Conservation (phyloP, 2,113 vertebrate genomes). For the Tenebrosternarchus preto region DNA sequence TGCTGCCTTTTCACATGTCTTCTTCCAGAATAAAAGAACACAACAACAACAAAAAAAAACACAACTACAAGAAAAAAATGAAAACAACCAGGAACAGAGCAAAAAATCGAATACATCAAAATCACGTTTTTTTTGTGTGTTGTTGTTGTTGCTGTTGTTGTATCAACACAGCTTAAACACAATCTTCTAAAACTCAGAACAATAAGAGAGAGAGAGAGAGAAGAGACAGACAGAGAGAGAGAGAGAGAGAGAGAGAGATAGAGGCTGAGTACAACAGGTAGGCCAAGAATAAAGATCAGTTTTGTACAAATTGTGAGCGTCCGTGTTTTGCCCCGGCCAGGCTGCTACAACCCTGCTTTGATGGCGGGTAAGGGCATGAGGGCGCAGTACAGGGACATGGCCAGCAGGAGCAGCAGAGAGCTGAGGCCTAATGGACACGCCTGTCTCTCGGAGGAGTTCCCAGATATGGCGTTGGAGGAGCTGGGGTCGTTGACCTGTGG, state of each 20-base stretch:
- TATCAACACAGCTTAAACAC: constrained; percentile 62
- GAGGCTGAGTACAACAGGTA: constrained; percentile 61
- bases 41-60: constrained; percentile 7
- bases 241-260: constrained; percentile 48
- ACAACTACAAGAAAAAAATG: constrained; percentile 30
- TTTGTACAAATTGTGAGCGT: constrained; percentile 73
- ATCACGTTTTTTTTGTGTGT: constrained; percentile 60
- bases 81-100: constrained; percentile 29
- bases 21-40: constrained; percentile 31
- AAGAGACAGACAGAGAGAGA: constrained; percentile 55
- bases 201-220: constrained; percentile 52
- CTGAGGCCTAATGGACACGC: constrained; percentile 18
- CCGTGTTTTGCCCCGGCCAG: constrained; percentile 49
- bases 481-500: constrained; percentile 69
- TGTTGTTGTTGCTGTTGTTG: constrained; percentile 19
- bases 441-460: constrained; percentile 52
- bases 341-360: constrained; percentile 56
- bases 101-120: constrained; percentile 58
- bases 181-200: constrained; percentile 52
- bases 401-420: constrained; percentile 68
- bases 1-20: constrained; percentile 18
- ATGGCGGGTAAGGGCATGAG: constrained; percentile 28
- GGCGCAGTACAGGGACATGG: constrained; percentile 61
- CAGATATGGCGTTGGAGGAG: constrained; percentile 68
- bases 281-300: constrained; percentile 65